phyloP scores from a whole-genome alignment of 2,797 vertebrate genomes.

The Ibycter americanus region DNA sequence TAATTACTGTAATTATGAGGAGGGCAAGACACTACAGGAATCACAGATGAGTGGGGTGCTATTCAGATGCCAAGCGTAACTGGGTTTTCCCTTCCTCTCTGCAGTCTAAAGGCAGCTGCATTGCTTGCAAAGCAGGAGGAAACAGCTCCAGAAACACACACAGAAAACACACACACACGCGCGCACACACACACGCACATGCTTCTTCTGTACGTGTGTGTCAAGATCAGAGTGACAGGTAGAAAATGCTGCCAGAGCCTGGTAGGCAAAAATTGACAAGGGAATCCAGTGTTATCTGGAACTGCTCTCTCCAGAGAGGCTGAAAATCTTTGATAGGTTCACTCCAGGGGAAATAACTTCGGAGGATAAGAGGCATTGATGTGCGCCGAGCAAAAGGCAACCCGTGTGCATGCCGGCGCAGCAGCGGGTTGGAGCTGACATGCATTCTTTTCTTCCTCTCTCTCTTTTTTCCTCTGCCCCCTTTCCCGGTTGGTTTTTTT shows the following conservation, averaged over 20 bases:
- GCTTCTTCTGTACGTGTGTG: neutral
- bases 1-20: slow-evolving; percentile 57
- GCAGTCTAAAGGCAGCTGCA: slow-evolving; percentile 19
- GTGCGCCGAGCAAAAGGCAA: slow-evolving; percentile 39
- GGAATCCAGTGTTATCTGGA: slow-evolving; percentile 30
- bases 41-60: slow-evolving; percentile 27
- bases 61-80: neutral
- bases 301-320: slow-evolving; percentile 51
- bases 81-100: slow-evolving; percentile 16
- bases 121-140: neutral
- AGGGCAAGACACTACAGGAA: slow-evolving; percentile 46
- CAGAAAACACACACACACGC: neutral
- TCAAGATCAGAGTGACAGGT: neutral
- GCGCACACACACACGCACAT: neutral
- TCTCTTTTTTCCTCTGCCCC: neutral
- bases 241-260: neutral
- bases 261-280: slow-evolving; percentile 39
- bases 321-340: slow-evolving; percentile 63
- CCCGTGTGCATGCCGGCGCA: neutral
- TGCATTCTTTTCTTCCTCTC: neutral
- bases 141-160: neutral
- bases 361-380: slow-evolving; percentile 42
- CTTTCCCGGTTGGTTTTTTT: neutral
- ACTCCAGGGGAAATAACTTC: slow-evolving; percentile 58
- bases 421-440: neutral